Evolutionary conservation across 2,113 vertebrate species (phyloP), one percentile per base, ranked within the genome.

Genomic region (Xiphias gladius): DNA sequence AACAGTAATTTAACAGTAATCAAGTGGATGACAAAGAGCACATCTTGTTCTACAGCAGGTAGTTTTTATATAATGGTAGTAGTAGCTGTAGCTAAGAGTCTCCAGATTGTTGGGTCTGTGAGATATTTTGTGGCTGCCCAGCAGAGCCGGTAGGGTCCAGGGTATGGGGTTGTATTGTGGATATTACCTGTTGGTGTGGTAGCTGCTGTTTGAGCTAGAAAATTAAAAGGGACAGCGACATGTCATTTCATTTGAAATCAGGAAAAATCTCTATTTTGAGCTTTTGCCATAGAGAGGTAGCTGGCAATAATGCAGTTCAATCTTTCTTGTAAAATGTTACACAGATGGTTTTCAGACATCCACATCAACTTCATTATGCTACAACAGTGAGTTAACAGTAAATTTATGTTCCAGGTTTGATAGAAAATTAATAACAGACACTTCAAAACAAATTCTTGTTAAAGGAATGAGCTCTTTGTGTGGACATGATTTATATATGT

Each of bases 181-280:
- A 46, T 64, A 1, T 76, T 88, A 90, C 89, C 89, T 80, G 26
- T 69, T 54, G 10, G 8, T 4, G 2, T 30, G 0, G 43, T 5
- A 73, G 12, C 0, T 48, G 8, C 2, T 55, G 52, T 55, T 70
- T 90, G 83, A 76, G 80, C 86, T 86, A 46, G n/a, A 88, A 78
- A 61, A 43, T 71, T 5, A 46, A 28, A 68, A 64, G 1, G 3
- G 2, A 86, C n/a, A 63, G 9, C 14, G 7, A 37, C 5, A 46
- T 20, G 2, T 68, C 7, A 74, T 55, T 48, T 55, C 1, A 63
- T 26, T 66, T n/a, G 14, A 55, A 61, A 54, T 37, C 3, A 61
- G 1, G 1, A 50, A 24, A 57, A 50, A 32, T 2, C 16, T 10
- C 30, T 9, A n/a, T 26, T 57, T n/a, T 65, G 17, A 50, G 48